Base-by-base conservation (phyloP, 1,140 invertebrate genomes). In the Eufriesea mexicana region DNA sequence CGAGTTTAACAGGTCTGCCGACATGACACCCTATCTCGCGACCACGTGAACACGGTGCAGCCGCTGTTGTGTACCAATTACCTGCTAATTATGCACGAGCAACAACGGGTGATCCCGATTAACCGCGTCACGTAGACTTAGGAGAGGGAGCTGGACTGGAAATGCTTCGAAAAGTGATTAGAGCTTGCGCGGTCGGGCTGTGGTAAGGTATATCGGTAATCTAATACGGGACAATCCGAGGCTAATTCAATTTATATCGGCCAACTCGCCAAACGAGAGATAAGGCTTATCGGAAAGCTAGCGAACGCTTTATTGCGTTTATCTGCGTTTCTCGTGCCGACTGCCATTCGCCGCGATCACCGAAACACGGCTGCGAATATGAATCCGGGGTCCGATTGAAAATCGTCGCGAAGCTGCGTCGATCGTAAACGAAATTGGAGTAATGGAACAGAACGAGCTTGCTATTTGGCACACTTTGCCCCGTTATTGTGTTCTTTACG, bases 161-260 rank as follows among this genome's bases (percentile, higher is more conserved):
- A 70, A 77, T 35, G 74, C 66, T 77, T 61, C 28, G 28, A 77
- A 83, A 83, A 81, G 61, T 81, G 72, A 64, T 75, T 64, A 74
- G n/a, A 45, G 49, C 25, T 28, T 5, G 42, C 51, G 62, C 20
- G 51, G 55, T 12, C 5, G 25, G 20, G 25, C 61, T 64, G 61
- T 20, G 79, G 79, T 67, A 67, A 81, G 61, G 71, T 55, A 73
- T 72, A 75, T 20, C 72, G 16, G 62, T 74, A 66, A 74, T 75
- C 59, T 75, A 66, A 81, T 81, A 67, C 25, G 61, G 62, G 20
- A 75, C 79, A 74, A 81, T 75, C 42, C 51, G 61, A 75, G n/a
- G 47, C 49, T 55, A 55, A 81, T 81, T 81, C 42, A 74, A 81
- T 81, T 81, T 81, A 55, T 75, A 81, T 81, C 72, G 79, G 54